Base-by-base conservation (phyloP, 2,888 invertebrate genomes). In the Gandaritis pyraliata region DNA sequence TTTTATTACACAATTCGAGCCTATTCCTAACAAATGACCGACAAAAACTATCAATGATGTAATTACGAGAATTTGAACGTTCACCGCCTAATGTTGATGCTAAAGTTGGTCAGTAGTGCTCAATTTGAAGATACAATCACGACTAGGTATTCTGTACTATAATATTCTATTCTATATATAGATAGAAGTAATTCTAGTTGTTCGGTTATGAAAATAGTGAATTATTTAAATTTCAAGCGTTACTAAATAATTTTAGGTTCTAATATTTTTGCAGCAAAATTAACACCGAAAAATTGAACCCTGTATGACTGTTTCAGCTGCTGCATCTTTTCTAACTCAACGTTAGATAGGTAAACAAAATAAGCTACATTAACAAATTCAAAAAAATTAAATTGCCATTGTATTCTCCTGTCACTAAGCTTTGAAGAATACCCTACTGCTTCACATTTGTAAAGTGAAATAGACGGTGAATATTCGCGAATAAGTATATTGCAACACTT, bases 91-190 rank as follows among this genome's bases (percentile, higher is more conserved):
- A 23, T 33, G 10, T 33, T 1, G 30, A 36, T 12, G 3, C 29
- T 51, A 41, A 58, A 58, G 58, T 63, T 51, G 63, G 51, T 63
- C 63, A 59, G 43, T 59, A 58, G 55, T 59, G 63, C 51, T 59
- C 38, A 36, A 55, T 58, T 63, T 47, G 23, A 48, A 49, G 57
- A 55, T 63, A 41, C 39, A 16, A 63, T 51, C 55, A 58, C 55
- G 51, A 58, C 39, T 51, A 39, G 12, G 12, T 47, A 47, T 29
- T 12, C 10, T 29, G 1, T 29, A 29, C 38, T n/a, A n/a, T n/a
- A n/a, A n/a, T n/a, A n/a, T n/a, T n/a, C n/a, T n/a, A n/a, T n/a
- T n/a, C n/a, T n/a, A n/a, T n/a, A n/a, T n/a, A n/a, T n/a, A 29
- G 1, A 4, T 13, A 41, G 1, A 52, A 29, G 15, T 45, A 39